Conservation (phyloP, 2,797 vertebrate species). For the Acridotheres tristis region DNA sequence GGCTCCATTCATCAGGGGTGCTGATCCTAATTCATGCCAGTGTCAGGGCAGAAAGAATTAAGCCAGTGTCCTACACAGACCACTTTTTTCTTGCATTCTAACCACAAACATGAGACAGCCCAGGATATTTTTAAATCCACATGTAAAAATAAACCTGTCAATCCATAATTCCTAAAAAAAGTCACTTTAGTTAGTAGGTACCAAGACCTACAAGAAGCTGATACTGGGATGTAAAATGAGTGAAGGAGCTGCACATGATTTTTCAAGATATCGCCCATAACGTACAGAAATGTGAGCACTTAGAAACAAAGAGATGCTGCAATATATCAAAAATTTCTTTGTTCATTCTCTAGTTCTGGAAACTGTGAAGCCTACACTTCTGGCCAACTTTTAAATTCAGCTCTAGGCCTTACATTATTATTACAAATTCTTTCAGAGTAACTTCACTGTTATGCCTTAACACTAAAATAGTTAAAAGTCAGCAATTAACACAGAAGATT, state of each 20-base stretch:
- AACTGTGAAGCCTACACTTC: not conserved
- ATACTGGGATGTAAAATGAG: not conserved
- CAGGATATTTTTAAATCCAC: conserved; percentile 58
- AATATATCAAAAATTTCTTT: not conserved
- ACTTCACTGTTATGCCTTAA: not conserved
- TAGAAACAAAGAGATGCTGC: not conserved
- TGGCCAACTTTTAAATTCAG: not conserved
- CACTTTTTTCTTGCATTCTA: conserved; percentile 44
- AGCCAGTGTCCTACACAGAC: conserved; percentile 49
- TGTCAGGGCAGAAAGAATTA: conserved; percentile 52
- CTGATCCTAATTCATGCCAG: conserved; percentile 51
- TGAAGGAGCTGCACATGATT: not conserved
- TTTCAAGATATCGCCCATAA: not conserved
- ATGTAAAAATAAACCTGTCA: conserved; percentile 62
- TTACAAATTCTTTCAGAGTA: not conserved
- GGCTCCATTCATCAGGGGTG: conserved; percentile 40
- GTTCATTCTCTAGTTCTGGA: not conserved
- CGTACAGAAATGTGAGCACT: not conserved
- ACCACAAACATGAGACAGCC: conserved; percentile 53
- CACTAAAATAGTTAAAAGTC: not conserved
- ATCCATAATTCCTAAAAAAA: conserved; percentile 19
- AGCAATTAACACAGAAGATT: conserved; percentile 32
- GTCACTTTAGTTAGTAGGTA: not conserved
- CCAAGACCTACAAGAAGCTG: not conserved
- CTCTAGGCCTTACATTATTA: not conserved